Conservation (phyloP, 2,888 invertebrate genomes). For the Oxyteleia sp. region DNA sequence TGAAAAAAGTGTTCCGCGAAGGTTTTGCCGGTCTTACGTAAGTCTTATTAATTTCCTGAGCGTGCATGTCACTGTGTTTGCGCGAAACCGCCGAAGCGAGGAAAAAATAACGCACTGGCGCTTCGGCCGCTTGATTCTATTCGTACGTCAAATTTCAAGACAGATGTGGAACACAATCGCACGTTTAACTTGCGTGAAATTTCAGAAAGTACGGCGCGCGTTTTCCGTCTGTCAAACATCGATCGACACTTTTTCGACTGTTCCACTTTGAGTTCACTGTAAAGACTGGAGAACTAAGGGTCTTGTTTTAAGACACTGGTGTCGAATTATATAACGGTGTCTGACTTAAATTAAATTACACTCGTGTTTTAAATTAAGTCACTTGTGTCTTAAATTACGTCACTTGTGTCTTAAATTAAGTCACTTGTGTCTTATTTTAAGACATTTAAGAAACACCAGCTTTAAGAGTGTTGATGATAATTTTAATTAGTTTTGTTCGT, state of each 20-base stretch:
- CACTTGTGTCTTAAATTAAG: too few species aligned
- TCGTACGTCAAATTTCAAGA: constrained; percentile 10
- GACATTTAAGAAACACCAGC: too few species aligned
- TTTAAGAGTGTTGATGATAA: too few species aligned
- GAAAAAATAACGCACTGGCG: constrained; percentile 39
- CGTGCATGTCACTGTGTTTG: constrained; percentile 79
- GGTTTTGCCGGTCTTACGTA: constrained; percentile 78
- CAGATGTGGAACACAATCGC: constrained; percentile 7
- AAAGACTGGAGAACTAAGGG: too few species aligned
- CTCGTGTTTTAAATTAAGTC: too few species aligned
- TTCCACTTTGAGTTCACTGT: too few species aligned
- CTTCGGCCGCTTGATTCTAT: background rate
- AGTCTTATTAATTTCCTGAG: constrained; percentile 82
- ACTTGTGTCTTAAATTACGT: too few species aligned
- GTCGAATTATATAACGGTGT: too few species aligned
- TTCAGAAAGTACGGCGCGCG: constrained; percentile 1
- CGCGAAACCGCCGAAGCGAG: constrained; percentile 73
- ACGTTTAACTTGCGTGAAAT: constrained; percentile 20
- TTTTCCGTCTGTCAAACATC: background rate
- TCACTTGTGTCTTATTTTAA: too few species aligned
- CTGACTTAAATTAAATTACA: too few species aligned
- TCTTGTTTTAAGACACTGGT: too few species aligned
- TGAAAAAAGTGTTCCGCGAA: background rate
- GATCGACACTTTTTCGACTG: background rate
- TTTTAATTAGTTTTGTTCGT: too few species aligned